A percentile compares a stretch with the other conserved stretches of the same genome.
These are phyloP conservation scores for Peromyscus aztecus DNA, from an alignment of 2,797 vertebrate genomes.

Conservation along the genomic window DNA sequence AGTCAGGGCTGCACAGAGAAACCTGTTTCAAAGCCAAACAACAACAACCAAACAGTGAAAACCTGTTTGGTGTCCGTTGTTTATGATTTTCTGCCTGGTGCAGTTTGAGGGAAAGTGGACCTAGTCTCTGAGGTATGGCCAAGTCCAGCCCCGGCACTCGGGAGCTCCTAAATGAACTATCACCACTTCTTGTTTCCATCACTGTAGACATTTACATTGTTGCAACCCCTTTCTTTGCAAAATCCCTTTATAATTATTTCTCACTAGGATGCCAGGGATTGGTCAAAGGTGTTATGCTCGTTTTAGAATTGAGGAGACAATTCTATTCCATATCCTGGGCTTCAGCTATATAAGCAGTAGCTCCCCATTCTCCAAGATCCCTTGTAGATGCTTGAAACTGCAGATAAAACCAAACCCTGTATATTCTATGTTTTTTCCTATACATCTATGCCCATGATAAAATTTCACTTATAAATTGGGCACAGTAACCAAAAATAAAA, in stretches of 20 bases:
- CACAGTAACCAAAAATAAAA: background rate
- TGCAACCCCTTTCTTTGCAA: background rate
- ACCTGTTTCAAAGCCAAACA: background rate
- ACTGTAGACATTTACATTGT: background rate
- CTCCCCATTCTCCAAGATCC: background rate
- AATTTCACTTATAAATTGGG: background rate
- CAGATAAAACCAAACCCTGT: background rate
- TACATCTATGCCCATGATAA: background rate
- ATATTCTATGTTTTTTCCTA: background rate
- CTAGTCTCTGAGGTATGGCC: background rate
- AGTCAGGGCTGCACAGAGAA: background rate
- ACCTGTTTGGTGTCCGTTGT: background rate
- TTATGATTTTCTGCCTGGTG: background rate
- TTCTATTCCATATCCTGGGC: conserved; percentile 20
- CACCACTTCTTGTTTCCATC: background rate
- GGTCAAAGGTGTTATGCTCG: background rate
- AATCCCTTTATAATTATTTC: background rate
- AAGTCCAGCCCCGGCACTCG: background rate
- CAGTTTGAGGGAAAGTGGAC: background rate
- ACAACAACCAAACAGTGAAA: background rate
- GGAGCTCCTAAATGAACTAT: background rate
- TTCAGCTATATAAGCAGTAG: background rate
- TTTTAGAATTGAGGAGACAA: background rate
- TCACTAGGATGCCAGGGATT: background rate
- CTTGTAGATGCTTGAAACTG: background rate